Conservation (phyloP, 2,888 invertebrate genomes). For the Ophion ellenae region DNA sequence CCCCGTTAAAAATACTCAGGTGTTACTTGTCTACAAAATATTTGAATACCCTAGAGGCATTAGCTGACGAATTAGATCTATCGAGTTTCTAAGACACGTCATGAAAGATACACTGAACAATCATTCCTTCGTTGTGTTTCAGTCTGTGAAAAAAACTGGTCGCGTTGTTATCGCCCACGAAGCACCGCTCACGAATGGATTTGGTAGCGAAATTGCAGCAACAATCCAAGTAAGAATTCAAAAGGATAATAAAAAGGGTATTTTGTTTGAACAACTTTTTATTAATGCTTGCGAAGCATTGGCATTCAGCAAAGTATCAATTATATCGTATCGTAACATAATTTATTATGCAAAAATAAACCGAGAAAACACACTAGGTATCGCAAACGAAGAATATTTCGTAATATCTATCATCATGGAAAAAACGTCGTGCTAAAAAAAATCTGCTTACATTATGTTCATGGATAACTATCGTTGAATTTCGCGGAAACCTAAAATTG, state of each 20-base stretch:
- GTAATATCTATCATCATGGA: not conserved
- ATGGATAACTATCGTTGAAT: not conserved
- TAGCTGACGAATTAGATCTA: not conserved
- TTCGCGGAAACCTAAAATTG: not conserved
- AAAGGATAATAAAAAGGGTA: not conserved
- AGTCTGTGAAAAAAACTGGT: slow-evolving; percentile 98
- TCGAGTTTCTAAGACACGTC: not conserved
- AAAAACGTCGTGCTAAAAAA: not conserved
- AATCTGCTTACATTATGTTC: not conserved
- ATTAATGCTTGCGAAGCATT: too few species aligned
- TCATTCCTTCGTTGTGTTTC: slow-evolving; percentile 79
- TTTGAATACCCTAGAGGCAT: too few species aligned
- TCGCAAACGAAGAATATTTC: not conserved
- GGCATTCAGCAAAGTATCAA: too few species aligned
- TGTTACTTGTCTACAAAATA: not conserved
- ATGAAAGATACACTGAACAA: not conserved
- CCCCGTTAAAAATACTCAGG: too few species aligned
- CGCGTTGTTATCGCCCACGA: slow-evolving; percentile 96
- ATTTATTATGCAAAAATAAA: not conserved
- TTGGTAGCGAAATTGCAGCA: slow-evolving; percentile 97
- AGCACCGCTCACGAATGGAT: slow-evolving; percentile 97
- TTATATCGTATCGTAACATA: too few species aligned
- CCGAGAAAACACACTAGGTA: not conserved
- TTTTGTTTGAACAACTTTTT: too few species aligned
- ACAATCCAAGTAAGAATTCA: slow-evolving; percentile 91